Conservation (phyloP, 2,113 vertebrate species). For the Austrofundulus limnaeus region DNA sequence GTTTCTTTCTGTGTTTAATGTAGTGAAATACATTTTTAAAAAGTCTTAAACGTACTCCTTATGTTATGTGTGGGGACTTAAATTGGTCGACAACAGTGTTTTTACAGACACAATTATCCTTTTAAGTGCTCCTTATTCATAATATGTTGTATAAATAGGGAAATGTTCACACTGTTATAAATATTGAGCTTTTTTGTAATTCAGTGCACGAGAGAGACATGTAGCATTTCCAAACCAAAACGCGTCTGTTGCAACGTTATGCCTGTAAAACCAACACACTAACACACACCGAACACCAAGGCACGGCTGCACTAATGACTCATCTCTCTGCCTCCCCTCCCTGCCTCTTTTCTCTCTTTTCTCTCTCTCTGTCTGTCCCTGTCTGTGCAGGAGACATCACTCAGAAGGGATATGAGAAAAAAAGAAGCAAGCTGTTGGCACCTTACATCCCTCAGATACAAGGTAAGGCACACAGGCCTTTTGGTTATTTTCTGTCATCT, state of each 20-base stretch:
- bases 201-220: not conserved
- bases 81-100: constrained; percentile 37
- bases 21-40: not conserved
- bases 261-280: constrained; percentile 55
- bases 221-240: constrained; percentile 29
- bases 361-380: constrained; percentile 59
- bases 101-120: constrained; percentile 49
- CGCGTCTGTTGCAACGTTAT: constrained; percentile 55
- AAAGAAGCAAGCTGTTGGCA: constrained; percentile 82
- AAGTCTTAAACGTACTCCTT: not conserved
- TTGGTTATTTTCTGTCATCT: constrained; percentile 5
- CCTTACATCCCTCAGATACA: constrained; percentile 83
- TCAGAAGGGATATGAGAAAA: constrained; percentile 88
- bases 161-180: constrained; percentile 10
- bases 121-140: constrained; percentile 42
- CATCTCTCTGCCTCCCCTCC: constrained; percentile 59
- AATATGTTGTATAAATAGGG: constrained; percentile 37
- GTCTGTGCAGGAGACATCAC: constrained; percentile 83
- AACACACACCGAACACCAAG: constrained; percentile 28
- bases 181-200: not conserved
- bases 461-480: constrained; percentile 71
- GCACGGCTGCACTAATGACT: constrained; percentile 70
- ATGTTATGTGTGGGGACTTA: constrained; percentile 14
- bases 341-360: constrained; percentile 30
- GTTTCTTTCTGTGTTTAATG: not conserved